Conservation (phyloP, 2,888 invertebrate species). For the Agrochola macilenta region DNA sequence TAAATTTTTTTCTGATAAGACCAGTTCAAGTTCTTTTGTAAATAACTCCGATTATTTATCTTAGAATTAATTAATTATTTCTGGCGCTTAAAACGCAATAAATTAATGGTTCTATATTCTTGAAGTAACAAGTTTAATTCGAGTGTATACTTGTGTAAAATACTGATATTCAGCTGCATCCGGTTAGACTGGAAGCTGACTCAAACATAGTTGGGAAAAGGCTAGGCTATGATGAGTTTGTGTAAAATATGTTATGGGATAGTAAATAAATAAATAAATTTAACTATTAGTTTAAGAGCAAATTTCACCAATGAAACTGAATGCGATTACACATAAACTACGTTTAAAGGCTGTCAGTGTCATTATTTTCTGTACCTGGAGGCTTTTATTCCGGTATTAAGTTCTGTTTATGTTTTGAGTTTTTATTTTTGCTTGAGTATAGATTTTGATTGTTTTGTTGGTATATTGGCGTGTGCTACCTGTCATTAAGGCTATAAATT, state of each 20-base stretch:
- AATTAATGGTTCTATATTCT: background rate
- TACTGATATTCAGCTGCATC: background rate
- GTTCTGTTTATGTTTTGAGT: too few relatives aligned
- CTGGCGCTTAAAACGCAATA: background rate
- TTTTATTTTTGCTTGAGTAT: too few relatives aligned
- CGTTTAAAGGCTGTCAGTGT: too few relatives aligned
- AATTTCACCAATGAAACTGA: too few relatives aligned
- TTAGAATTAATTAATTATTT: background rate
- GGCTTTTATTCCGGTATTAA: too few relatives aligned
- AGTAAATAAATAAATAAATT: background rate
- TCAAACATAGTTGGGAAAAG: background rate
- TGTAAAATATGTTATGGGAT: background rate
- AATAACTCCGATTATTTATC: background rate
- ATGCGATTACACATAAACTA: too few relatives aligned
- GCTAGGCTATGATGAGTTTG: background rate
- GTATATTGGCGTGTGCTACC: too few relatives aligned
- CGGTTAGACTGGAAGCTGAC: background rate
- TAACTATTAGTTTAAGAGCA: background rate
- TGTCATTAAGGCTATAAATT: too few relatives aligned
- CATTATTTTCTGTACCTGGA: too few relatives aligned
- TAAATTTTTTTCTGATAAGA: slow-evolving; percentile 8
- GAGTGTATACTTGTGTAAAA: background rate
- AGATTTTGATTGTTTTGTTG: too few relatives aligned
- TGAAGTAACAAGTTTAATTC: background rate
- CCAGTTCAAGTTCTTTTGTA: too few relatives aligned